Evolutionary conservation across 2,888 invertebrate species (phyloP).

Genomic region (Nephrocerus scutellatus): DNA sequence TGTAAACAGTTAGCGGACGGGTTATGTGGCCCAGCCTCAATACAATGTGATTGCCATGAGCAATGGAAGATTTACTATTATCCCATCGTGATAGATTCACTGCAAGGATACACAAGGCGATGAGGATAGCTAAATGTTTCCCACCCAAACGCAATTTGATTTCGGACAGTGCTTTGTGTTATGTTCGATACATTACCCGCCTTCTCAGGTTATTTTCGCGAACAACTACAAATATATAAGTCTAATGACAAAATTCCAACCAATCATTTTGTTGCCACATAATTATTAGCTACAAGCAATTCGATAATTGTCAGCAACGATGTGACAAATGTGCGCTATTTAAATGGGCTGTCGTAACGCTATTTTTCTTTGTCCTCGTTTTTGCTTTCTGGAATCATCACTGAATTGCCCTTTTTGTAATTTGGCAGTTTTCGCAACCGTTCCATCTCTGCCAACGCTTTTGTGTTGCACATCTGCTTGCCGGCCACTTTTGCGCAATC

Average conservation of each 20-base stretch:
- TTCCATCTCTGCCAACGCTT: no score
- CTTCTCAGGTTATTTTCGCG: slow-evolving; percentile 61
- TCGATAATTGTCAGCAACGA: slow-evolving; percentile 52
- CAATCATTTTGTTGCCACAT: slow-evolving; percentile 44
- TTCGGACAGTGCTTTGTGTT: slow-evolving; percentile 45
- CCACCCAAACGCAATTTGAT: slow-evolving; percentile 57
- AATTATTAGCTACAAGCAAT: slow-evolving; percentile 48
- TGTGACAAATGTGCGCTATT: slow-evolving; percentile 58
- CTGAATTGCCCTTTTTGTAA: no score
- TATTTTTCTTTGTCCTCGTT: no score
- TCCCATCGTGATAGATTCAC: slow-evolving; percentile 87
- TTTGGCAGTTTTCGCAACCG: no score
- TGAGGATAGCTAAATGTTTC: slow-evolving; percentile 74
- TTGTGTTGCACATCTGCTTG: no score
- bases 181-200: slow-evolving; percentile 51
- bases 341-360: slow-evolving; percentile 55
- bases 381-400: no score
- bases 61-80: slow-evolving; percentile 87
- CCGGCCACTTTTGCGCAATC: no score
- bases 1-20: slow-evolving; percentile 78
- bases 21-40: slow-evolving; percentile 80
- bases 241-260: slow-evolving; percentile 53
- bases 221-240: slow-evolving; percentile 53
- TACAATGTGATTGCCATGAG: slow-evolving; percentile 80
- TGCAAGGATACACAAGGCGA: slow-evolving; percentile 90